Conservation (phyloP, 2,113 vertebrate species). For the Irena cyanogastra region DNA sequence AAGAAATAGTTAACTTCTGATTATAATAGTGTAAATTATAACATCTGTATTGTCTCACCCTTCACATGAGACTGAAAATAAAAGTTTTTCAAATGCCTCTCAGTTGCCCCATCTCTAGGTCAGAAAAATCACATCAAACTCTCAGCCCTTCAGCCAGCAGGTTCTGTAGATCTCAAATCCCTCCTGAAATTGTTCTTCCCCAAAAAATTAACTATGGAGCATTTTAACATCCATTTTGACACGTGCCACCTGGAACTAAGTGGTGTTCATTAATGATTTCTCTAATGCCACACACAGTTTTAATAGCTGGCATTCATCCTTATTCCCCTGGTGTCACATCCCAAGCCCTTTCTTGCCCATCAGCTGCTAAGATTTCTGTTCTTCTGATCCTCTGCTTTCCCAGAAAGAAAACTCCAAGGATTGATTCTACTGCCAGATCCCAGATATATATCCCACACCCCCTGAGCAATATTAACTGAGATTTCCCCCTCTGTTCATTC, state of each 20-base stretch:
- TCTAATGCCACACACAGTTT: background rate
- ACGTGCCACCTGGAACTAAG: background rate
- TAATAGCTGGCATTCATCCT: background rate
- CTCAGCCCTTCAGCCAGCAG: background rate
- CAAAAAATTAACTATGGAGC: background rate
- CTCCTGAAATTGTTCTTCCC: background rate
- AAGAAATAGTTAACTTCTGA: no score
- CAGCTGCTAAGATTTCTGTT: background rate
- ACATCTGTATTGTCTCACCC: no score
- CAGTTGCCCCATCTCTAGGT: no score
- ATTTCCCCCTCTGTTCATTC: background rate
- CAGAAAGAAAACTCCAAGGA: background rate
- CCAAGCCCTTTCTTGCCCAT: background rate
- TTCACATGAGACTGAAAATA: no score
- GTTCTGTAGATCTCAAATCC: background rate
- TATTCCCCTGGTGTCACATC: background rate
- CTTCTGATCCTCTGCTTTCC: background rate
- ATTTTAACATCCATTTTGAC: background rate
- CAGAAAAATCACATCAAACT: background rate
- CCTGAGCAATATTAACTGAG: background rate
- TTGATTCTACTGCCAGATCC: background rate
- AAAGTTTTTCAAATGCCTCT: no score
- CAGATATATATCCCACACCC: accelerated
- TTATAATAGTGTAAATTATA: no score
- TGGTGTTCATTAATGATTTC: background rate